Conservation (phyloP, 2,113 vertebrate species). For the Noturus placidus region DNA sequence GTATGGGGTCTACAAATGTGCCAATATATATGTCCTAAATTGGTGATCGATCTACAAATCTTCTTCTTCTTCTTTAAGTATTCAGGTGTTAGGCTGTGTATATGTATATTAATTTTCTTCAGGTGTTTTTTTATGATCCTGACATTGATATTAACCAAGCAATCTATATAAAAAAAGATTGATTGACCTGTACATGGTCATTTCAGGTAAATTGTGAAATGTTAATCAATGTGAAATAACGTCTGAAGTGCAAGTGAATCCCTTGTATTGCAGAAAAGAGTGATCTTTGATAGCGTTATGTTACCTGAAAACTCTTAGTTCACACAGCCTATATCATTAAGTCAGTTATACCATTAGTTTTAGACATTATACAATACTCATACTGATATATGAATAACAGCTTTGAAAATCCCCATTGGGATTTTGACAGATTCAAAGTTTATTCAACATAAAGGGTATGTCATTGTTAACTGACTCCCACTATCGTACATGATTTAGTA, state of each 20-base stretch:
- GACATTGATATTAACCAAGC: not conserved
- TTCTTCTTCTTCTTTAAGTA: not conserved
- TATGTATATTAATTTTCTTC: not conserved
- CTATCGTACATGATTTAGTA: not conserved
- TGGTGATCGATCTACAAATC: not conserved
- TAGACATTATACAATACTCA: not conserved
- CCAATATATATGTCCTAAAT: not conserved
- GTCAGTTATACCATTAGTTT: not conserved
- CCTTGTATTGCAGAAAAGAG: not conserved
- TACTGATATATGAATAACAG: not conserved
- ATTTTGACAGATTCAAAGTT: not conserved
- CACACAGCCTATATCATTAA: not conserved
- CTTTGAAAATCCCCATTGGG: not conserved
- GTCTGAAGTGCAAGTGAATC: not conserved
- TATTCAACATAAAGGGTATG: not conserved
- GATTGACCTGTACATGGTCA: constrained; percentile 3
- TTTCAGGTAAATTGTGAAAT: constrained; percentile 6
- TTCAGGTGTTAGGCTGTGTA: not conserved
- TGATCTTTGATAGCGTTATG: not conserved
- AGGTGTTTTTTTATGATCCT: not conserved
- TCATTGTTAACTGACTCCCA: not conserved
- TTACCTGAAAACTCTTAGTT: not conserved
- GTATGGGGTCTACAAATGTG: not conserved
- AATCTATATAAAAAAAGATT: not conserved
- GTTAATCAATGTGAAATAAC: not conserved